A percentile compares a stretch with the other conserved stretches of the same genome.
These are phyloP conservation scores for Xestia rhomboidea DNA, from an alignment of 2,888 invertebrate genomes.

Conservation along the genomic window DNA sequence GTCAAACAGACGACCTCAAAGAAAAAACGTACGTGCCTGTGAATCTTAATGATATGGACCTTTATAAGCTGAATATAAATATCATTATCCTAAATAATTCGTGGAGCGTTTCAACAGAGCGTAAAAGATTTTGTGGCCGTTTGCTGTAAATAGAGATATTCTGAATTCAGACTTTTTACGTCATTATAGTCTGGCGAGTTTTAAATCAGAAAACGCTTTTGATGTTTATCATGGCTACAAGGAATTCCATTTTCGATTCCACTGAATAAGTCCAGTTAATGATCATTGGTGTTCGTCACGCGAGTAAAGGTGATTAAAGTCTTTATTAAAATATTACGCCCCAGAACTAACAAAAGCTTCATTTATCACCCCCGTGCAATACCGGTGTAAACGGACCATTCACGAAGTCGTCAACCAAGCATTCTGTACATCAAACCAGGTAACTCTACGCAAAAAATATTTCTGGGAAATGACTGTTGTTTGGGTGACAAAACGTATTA, in stretches of 20 bases:
- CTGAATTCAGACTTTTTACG: background rate
- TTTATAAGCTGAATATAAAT: conserved; percentile 44
- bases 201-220: conserved; percentile 2
- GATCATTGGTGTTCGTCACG: conserved; percentile 42
- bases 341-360: background rate
- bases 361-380: background rate
- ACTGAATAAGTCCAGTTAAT: conserved; percentile 31
- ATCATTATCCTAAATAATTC: conserved; percentile 28
- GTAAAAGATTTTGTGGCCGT: background rate
- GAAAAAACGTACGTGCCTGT: conserved; percentile 49
- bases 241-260: conserved; percentile 20
- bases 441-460: background rate
- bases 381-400: background rate
- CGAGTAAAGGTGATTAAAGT: conserved; percentile 8
- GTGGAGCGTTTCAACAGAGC: conserved; percentile 4
- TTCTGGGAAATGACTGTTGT: too few species aligned
- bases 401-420: too few species aligned
- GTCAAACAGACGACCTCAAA: conserved; percentile 36
- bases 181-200: background rate
- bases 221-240: background rate
- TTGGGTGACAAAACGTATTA: too few species aligned
- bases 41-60: conserved; percentile 34
- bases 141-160: background rate
- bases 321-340: conserved; percentile 6
- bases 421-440: too few species aligned